Evolutionary conservation across 2,888 invertebrate species (phyloP).

Genomic region (Agrotis segetum): DNA sequence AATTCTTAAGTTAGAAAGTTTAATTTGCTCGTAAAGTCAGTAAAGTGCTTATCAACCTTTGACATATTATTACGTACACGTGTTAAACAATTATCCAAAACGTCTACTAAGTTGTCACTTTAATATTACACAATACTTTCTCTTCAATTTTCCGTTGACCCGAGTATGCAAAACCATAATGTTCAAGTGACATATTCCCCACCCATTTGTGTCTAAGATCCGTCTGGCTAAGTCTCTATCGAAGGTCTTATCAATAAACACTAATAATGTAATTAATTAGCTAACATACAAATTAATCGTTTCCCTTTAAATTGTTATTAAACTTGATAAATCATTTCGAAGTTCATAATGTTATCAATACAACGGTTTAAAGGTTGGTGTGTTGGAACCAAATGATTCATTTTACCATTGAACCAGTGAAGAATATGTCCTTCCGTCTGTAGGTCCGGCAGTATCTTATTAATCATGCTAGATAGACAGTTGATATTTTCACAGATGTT

Average conservation of each 20-base stretch:
- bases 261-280: slow-evolving; percentile 23
- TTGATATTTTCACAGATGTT: too few species aligned
- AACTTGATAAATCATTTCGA: slow-evolving; percentile 29
- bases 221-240: slow-evolving; percentile 6
- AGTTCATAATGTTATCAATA: slow-evolving; percentile 31
- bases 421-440: too few species aligned
- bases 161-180: not conserved
- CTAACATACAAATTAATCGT: not conserved
- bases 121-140: not conserved
- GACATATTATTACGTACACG: not conserved
- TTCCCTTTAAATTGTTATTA: slow-evolving; percentile 7
- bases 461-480: too few species aligned
- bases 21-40: not conserved
- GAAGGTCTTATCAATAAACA: slow-evolving; percentile 2
- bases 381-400: slow-evolving; percentile 8
- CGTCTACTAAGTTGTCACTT: not conserved
- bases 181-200: not conserved
- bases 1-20: not conserved
- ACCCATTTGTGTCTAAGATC: not conserved
- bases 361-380: slow-evolving; percentile 25
- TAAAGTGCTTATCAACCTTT: not conserved
- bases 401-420: too few species aligned
- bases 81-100: not conserved
- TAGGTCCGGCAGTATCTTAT: too few species aligned
- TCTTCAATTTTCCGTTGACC: not conserved